These are phyloP conservation scores for Phlogophora meticulosa DNA, from an alignment of 2,888 invertebrate species.

Conservation along the genomic window DNA sequence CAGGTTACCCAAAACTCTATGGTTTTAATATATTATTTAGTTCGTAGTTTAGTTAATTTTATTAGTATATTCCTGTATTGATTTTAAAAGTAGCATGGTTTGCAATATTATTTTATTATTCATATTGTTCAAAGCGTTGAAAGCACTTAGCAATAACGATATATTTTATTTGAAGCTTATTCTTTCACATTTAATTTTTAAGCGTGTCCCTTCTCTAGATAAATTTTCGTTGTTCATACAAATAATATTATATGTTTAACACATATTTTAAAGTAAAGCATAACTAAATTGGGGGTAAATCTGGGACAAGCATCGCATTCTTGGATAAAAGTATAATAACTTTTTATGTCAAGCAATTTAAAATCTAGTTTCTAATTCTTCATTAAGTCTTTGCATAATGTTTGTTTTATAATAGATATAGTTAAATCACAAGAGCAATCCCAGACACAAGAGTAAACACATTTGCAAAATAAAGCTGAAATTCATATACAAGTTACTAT, in stretches of 20 bases:
- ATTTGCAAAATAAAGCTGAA: constrained; percentile 80
- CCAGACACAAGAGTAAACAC: constrained; percentile 79
- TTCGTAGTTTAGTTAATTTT: too few relatives aligned
- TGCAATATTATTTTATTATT: constrained; percentile 15
- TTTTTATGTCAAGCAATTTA: constrained; percentile 71
- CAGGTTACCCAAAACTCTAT: neutral
- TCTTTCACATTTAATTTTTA: constrained; percentile 30
- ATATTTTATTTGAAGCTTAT: constrained; percentile 40
- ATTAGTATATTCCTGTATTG: constrained; percentile 3
- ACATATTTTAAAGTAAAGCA: constrained; percentile 65
- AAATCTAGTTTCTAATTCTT: constrained; percentile 65
- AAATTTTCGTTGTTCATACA: neutral
- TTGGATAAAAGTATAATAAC: constrained; percentile 73
- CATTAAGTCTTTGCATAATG: constrained; percentile 58
- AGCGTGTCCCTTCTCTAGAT: constrained; percentile 33
- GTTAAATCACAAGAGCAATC: constrained; percentile 72
- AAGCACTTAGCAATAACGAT: constrained; percentile 64
- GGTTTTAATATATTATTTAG: neutral
- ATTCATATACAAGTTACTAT: constrained; percentile 66
- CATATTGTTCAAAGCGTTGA: constrained; percentile 53
- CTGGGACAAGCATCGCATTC: constrained; percentile 82
- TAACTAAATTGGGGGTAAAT: constrained; percentile 70
- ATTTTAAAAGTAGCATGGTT: neutral
- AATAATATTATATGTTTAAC: constrained; percentile 20
- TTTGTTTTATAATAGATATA: constrained; percentile 52